Base-by-base conservation (phyloP, 2,797 vertebrate genomes). In the Platalea minor region DNA sequence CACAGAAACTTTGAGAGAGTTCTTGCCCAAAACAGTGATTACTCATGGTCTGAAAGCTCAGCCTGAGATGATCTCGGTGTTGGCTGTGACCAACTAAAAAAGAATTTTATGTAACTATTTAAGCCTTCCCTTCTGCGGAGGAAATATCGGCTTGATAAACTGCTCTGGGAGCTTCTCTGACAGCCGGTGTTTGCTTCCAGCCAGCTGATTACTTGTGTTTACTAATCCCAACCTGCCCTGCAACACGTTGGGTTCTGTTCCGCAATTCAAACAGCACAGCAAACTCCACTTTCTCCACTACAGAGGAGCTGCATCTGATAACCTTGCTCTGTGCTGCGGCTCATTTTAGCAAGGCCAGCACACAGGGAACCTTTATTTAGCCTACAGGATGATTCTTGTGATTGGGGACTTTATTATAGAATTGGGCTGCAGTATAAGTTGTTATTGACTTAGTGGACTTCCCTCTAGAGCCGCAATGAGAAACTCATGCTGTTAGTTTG, bases 131-230 rank as follows among this genome's bases (percentile, higher is more conserved):
- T 77, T 91, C 69, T 80, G 39, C 3, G 11, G 72, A 48, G 89
- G 39, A 75, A 85, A 84, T 43, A 61, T 11, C 91, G 85, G 86
- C 64, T 85, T 79, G 90, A 84, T 81, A 59, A 91, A 69, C 67
- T 95, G 79, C 87, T 79, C 57, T 78, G 86, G 85, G 84, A 94
- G 88, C 75, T 89, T 77, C 72, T 89, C 68, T 87, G 78, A 74
- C 77, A 90, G 93, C 20, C 82, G 53, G 5, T 20, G 70, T 89
- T 92, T 96, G 94, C 73, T 91, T 73, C 80, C 92, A 96, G 83
- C 85, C 88, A 91, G 83, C 64, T 93, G 92, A 70, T 87, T 63
- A 13, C 46, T 93, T 26, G 3, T 65, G 75, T 84, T 92, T 72
- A 43, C 87, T 88, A 65, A 87, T 87, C 86, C 90, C 73, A 80